Conservation (phyloP, 2,888 invertebrate species). For the Drosophila siamana region DNA sequence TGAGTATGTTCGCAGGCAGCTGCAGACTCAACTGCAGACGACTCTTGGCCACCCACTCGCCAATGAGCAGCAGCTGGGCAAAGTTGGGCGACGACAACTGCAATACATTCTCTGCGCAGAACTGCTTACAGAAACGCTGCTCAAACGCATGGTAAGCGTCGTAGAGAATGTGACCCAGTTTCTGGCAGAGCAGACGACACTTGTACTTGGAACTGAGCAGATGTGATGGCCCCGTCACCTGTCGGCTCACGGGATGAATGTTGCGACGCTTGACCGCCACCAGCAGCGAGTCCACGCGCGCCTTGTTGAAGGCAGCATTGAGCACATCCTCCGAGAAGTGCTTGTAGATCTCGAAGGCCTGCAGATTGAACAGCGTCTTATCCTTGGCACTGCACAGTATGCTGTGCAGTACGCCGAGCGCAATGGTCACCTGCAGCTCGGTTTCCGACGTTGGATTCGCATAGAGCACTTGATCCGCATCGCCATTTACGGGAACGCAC, state of each 20-base stretch:
- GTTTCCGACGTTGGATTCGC: constrained; percentile 74
- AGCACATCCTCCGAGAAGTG: constrained; percentile 89
- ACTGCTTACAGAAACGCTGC: constrained; percentile 46
- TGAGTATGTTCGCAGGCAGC: constrained; percentile 83
- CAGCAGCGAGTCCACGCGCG: constrained; percentile 88
- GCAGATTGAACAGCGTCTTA: constrained; percentile 88
- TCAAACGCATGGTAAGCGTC: constrained; percentile 72
- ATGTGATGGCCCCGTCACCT: constrained; percentile 83
- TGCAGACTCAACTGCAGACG: constrained; percentile 72
- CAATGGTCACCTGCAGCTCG: constrained; percentile 76
- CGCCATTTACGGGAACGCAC: constrained; percentile 59
- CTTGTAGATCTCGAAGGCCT: constrained; percentile 90
- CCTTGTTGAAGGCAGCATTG: constrained; percentile 87
- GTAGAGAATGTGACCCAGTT: constrained; percentile 75
- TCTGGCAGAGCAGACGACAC: constrained; percentile 77
- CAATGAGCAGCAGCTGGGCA: constrained; percentile 86
- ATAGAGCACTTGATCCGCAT: constrained; percentile 67
- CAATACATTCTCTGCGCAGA: constrained; percentile 33
- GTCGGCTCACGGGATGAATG: constrained; percentile 64
- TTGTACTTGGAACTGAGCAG: constrained; percentile 85
- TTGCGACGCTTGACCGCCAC: constrained; percentile 85
- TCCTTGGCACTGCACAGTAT: constrained; percentile 88
- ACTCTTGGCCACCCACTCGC: constrained; percentile 85
- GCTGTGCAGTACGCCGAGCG: constrained; percentile 87
- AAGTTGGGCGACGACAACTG: constrained; percentile 85